Evolutionary conservation across 1,140 invertebrate species (phyloP).

Genomic region (Diuraphis noxia): DNA sequence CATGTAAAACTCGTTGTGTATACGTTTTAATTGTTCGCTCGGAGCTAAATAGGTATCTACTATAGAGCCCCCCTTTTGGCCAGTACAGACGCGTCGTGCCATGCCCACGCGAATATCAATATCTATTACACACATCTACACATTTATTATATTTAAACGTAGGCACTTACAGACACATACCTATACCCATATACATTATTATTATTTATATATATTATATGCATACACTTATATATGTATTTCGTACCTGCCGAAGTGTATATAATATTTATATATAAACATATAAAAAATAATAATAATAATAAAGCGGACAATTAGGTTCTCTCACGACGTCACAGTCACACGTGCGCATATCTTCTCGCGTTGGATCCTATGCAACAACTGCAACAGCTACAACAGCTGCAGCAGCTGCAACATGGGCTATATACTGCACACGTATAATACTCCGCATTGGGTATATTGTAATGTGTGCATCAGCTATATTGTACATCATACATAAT

Average conservation of each 20-base stretch:
- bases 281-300: not conserved
- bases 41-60: not conserved
- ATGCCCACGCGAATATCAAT: slow-evolving; percentile 13
- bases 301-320: slow-evolving; percentile 36
- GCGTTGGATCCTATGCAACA: not conserved
- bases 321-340: slow-evolving; percentile 14
- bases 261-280: not conserved
- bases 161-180: not conserved
- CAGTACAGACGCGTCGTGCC: not conserved
- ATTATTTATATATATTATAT: too few species aligned
- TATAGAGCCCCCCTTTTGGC: not conserved
- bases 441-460: not conserved
- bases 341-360: not conserved
- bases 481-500: not conserved
- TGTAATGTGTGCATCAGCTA: not conserved
- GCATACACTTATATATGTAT: not conserved
- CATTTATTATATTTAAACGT: not conserved
- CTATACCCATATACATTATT: not conserved
- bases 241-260: not conserved
- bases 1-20: not conserved
- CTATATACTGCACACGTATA: not conserved
- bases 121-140: not conserved
- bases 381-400: not conserved
- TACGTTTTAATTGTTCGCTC: not conserved
- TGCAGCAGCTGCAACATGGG: not conserved